Evolutionary conservation across 2,888 invertebrate species (phyloP), one percentile per base, ranked within the genome.

Genomic region (Cinara cedri): DNA sequence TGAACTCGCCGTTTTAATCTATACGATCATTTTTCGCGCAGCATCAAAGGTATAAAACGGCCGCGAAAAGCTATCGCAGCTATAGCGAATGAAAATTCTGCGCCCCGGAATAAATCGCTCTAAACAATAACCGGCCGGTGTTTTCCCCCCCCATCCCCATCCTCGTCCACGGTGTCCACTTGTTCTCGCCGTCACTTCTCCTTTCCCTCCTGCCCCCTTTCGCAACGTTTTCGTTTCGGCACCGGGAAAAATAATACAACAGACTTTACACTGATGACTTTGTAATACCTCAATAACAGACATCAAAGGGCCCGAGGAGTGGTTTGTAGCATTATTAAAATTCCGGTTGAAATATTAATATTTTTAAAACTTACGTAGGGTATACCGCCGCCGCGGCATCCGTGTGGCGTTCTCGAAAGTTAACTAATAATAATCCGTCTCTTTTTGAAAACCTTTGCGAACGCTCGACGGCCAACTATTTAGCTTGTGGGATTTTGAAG

Each of bases 281-380:
- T 10, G 19, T 34, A 34, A 34, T 34, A 34, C 34, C 34, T 34
- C 24, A 44, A 57, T 24, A 24, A 46, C 34, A 34, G 34, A 62
- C 26, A 62, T 62, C 60, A 62, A 72, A 62, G 49, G 10, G 3
- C 14, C 46, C 14, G 9, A 1, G 44, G 51, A 34, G 24, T 60
- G 49, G 24, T 24, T 72, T 49, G 19, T 62, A n/a, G 49, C 34
- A 10, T 49, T 62, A 72, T 72, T 72, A 19, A 62, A 72, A 49
- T 72, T 19, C 49, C 19, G 11, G 1, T 26, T 60, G 26, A 62
- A 72, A 26, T 49, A 72, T 72, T 72, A 60, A 49, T 34, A 34
- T 60, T 72, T 72, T 60, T 49, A 60, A 60, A 49, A 19, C 26
- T 60, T 19, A 26, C 46, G 26, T 21, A n/a, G n/a, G n/a, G n/a